These are phyloP conservation scores for Labia minor DNA, from an alignment of 2,888 invertebrate species.

Conservation along the genomic window DNA sequence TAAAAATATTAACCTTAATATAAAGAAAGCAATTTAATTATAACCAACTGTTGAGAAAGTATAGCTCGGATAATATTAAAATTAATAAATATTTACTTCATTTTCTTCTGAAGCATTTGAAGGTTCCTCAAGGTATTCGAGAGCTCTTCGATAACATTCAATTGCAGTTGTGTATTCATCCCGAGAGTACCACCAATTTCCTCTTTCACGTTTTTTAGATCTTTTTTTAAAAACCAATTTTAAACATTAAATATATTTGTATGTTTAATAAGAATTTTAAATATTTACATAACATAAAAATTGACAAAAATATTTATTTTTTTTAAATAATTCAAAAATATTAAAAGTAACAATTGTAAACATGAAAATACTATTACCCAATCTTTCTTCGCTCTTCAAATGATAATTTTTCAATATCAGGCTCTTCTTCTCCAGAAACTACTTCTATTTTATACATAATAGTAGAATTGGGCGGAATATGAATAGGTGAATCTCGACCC, in stretches of 20 bases:
- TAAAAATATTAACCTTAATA: too few species aligned
- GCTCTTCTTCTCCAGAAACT: constrained; percentile 51
- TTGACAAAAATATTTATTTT: too few species aligned
- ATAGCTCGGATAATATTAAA: neutral
- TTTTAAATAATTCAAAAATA: too few species aligned
- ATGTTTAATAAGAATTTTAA: too few species aligned
- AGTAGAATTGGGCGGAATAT: constrained; percentile 54
- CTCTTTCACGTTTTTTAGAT: constrained; percentile 66
- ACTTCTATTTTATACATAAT: constrained; percentile 63
- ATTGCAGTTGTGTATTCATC: constrained; percentile 71
- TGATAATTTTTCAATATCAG: constrained; percentile 49
- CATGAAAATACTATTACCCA: constrained; percentile 47
- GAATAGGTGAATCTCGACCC: constrained; percentile 49
- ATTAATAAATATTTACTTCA: neutral
- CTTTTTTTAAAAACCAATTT: constrained; percentile 37
- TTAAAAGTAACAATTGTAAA: too few species aligned
- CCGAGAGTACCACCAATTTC: constrained; percentile 83
- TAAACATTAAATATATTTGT: neutral
- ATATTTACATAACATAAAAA: too few species aligned
- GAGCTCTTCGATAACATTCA: constrained; percentile 73
- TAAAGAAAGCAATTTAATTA: too few species aligned
- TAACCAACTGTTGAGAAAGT: too few species aligned
- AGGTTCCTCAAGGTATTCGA: constrained; percentile 67
- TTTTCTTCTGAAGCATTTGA: constrained; percentile 38
- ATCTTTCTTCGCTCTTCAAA: constrained; percentile 58